A percentile compares a stretch with the other conserved stretches of the same genome.
These are phyloP conservation scores for Steinernema feltiae DNA, from an alignment of 1,140 invertebrate species.

Conservation along the genomic window DNA sequence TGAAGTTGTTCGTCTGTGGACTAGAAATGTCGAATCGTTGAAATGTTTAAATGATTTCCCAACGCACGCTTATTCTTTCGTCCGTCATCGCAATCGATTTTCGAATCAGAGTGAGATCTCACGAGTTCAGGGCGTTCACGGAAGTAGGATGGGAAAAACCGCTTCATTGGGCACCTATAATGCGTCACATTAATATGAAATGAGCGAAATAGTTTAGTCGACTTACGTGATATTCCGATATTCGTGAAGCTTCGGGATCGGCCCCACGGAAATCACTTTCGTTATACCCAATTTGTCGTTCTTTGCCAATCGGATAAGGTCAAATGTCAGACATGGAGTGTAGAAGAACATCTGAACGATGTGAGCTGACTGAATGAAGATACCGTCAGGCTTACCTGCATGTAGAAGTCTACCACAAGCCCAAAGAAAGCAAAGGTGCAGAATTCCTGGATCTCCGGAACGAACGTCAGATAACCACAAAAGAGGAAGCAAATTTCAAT, in stretches of 20 bases:
- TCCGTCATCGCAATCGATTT: background rate
- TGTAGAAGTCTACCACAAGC: constrained; percentile 49
- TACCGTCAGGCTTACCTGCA: constrained; percentile 39
- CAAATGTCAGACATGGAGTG: constrained; percentile 45
- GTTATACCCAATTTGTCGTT: constrained; percentile 44
- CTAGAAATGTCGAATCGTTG: constrained; percentile 12
- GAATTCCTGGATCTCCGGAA: constrained; percentile 51
- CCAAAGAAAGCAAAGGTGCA: constrained; percentile 45
- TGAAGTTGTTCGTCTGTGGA: constrained; percentile 22
- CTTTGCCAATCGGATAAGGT: constrained; percentile 38
- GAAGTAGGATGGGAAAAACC: constrained; percentile 42
- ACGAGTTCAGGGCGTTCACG: background rate
- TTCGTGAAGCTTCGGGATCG: constrained; percentile 42
- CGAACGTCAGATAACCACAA: constrained; percentile 41
- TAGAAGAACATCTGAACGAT: constrained; percentile 49
- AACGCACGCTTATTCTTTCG: constrained; percentile 22
- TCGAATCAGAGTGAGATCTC: background rate
- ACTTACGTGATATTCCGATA: constrained; percentile 41
- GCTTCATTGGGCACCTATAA: constrained; percentile 41
- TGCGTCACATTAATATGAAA: constrained; percentile 15
- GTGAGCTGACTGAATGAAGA: background rate
- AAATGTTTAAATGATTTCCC: background rate
- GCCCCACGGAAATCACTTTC: constrained; percentile 42
- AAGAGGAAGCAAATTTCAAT: constrained; percentile 40
- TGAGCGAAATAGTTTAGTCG: constrained; percentile 2